phyloP scores from a whole-genome alignment of 2,113 vertebrate genomes.

The Megaptera novaeangliae region DNA sequence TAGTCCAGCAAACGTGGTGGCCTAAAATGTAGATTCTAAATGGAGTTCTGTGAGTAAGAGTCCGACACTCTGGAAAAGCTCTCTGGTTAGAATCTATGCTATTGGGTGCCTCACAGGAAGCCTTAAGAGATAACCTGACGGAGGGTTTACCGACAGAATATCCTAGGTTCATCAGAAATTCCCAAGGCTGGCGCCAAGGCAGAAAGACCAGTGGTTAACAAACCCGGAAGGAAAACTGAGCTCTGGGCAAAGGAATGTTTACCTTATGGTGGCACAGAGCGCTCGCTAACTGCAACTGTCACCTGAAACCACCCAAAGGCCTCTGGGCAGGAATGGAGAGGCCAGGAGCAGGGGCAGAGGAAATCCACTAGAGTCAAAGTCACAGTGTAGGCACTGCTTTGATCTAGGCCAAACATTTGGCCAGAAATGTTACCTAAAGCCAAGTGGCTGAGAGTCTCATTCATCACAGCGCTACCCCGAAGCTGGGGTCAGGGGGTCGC shows the following conservation, averaged over 20 bases:
- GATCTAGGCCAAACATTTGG: not conserved
- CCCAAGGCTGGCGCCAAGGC: not conserved
- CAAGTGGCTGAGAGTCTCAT: fast-evolving
- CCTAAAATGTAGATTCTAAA: not conserved
- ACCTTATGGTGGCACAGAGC: not conserved
- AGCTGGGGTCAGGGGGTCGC: fast-evolving
- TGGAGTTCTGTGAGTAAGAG: not conserved
- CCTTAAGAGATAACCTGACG: not conserved
- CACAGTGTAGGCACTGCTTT: not conserved
- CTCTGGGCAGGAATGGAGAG: not conserved
- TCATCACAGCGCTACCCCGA: not conserved
- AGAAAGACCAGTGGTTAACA: not conserved
- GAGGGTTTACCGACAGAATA: not conserved
- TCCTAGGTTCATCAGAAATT: not conserved
- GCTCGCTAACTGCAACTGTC: not conserved
- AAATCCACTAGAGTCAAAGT: not conserved
- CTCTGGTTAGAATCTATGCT: not conserved
- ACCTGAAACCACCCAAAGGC: not conserved
- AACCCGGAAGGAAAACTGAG: not conserved
- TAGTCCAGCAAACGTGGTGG: not conserved
- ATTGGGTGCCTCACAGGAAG: not conserved
- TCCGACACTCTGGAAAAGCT: not conserved
- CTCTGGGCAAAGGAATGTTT: not conserved
- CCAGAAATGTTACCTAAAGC: not conserved
- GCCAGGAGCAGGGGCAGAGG: not conserved